Conservation (phyloP, 2,113 vertebrate species). For the Leptosomus discolor region DNA sequence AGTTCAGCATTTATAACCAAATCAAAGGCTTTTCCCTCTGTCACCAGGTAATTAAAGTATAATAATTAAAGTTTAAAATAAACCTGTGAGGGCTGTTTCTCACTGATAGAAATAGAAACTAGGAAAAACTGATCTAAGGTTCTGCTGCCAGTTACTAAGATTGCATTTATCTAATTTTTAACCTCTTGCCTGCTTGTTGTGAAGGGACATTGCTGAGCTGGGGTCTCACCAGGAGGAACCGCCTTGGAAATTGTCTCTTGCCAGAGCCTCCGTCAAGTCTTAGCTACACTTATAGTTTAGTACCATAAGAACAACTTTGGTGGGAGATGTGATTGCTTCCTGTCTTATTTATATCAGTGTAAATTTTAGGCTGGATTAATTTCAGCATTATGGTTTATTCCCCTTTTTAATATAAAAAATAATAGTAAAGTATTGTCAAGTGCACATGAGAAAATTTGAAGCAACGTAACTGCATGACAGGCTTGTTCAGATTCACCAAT, state of each 20-base stretch:
- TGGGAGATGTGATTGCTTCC: not conserved
- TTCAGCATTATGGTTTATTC: not conserved
- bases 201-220: not conserved
- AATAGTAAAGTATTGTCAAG: not conserved
- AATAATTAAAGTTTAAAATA: constrained; percentile 32
- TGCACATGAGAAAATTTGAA: not conserved
- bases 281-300: not conserved
- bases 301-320: not conserved
- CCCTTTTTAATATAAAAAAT: not conserved
- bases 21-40: not conserved
- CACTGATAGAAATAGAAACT: not conserved
- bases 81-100: not conserved
- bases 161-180: not conserved
- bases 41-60: not conserved
- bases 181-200: not conserved
- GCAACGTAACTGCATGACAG: not conserved
- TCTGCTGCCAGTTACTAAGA: not conserved
- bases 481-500: not conserved
- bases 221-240: not conserved
- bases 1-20: not conserved
- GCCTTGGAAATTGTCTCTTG: not conserved
- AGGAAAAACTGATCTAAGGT: not conserved
- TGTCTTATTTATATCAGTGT: not conserved
- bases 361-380: not conserved
- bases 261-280: not conserved